Evolutionary conservation across 2,797 vertebrate species (phyloP).

Genomic region (Steatocranus sp.): DNA sequence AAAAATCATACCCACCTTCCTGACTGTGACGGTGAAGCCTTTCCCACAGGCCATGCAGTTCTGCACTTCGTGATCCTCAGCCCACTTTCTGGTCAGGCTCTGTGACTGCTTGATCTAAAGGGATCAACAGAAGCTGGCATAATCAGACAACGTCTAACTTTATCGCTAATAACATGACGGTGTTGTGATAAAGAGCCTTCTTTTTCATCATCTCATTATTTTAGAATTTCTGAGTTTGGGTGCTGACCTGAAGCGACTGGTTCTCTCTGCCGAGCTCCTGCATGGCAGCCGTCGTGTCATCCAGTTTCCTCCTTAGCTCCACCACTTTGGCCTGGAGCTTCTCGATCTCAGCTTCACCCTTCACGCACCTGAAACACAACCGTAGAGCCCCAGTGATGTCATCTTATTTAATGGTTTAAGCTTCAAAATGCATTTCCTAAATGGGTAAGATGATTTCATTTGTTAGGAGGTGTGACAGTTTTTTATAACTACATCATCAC

Average conservation of each 20-base stretch:
- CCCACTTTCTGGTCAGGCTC: conserved; percentile 93
- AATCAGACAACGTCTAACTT: background rate
- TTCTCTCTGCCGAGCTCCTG: conserved; percentile 97
- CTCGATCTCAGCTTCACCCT: conserved; percentile 94
- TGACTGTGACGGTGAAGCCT: conserved; percentile 89
- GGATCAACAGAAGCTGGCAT: background rate
- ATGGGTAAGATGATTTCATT: background rate
- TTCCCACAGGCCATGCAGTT: conserved; percentile 98
- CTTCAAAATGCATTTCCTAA: background rate
- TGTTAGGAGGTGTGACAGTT: background rate
- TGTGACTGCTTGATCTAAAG: conserved; percentile 93
- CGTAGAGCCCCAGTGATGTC: background rate
- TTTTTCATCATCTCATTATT: background rate
- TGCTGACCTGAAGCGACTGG: conserved; percentile 90
- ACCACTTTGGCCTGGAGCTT: conserved; percentile 91
- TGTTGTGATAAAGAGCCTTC: accelerated
- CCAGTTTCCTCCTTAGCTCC: conserved; percentile 92
- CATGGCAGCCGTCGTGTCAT: conserved; percentile 96
- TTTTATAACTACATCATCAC: background rate
- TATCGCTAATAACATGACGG: no score
- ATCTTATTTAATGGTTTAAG: background rate
- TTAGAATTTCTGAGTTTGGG: background rate
- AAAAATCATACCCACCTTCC: conserved; percentile 78
- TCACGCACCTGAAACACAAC: conserved; percentile 83
- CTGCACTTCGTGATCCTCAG: conserved; percentile 95